Conservation (phyloP, 2,113 vertebrate genomes). For the Guaruba guarouba region DNA sequence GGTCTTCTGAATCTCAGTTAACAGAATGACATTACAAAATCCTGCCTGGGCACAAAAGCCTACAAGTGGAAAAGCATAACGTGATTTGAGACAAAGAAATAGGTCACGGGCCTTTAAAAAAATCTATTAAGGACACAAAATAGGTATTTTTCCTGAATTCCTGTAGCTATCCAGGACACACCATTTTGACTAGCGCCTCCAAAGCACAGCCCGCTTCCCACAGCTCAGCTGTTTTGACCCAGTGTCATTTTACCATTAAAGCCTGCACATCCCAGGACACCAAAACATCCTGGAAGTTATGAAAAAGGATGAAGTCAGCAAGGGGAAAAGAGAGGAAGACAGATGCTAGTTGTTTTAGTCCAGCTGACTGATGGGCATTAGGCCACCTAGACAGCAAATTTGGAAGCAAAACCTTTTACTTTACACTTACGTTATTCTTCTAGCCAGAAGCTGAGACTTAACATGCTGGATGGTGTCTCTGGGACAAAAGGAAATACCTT, state of each 20-base stretch:
- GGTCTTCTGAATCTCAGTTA: not conserved
- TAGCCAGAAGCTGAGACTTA: not conserved
- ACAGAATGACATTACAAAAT: not conserved
- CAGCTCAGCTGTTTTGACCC: not conserved
- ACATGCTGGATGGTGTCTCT: not conserved
- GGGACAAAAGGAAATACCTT: not conserved
- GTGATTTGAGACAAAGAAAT: constrained; percentile 24
- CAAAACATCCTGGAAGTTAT: not conserved
- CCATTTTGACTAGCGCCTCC: not conserved
- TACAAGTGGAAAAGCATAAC: not conserved
- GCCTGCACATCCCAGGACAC: not conserved
- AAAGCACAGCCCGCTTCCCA: not conserved
- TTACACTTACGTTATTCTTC: not conserved
- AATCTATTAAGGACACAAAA: not conserved
- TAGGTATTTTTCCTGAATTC: not conserved
- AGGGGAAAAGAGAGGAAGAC: not conserved
- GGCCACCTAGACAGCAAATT: rapidly evolving
- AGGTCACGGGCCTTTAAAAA: not conserved
- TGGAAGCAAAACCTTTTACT: not conserved
- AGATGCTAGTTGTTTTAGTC: not conserved
- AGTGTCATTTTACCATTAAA: not conserved
- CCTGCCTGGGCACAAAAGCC: not conserved
- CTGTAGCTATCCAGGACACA: not conserved
- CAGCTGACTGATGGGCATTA: not conserved
- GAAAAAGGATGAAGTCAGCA: not conserved